These are phyloP conservation scores for Eupleurogrammus muticus DNA, from an alignment of 2,797 vertebrate genomes.

Conservation along the genomic window DNA sequence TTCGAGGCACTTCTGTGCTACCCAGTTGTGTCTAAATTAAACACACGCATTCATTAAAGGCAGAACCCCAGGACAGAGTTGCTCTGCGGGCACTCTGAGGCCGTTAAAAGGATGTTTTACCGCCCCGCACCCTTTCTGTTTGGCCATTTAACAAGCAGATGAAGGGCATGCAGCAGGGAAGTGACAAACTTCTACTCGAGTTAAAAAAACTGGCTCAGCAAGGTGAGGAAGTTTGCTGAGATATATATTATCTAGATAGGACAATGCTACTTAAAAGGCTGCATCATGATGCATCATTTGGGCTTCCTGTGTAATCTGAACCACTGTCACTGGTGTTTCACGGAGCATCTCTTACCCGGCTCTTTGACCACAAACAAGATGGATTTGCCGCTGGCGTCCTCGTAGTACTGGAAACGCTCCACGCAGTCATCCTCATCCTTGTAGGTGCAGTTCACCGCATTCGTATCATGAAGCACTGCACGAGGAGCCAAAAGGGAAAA, in stretches of 20 bases:
- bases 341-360: conserved; percentile 84
- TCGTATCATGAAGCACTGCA: conserved; percentile 86
- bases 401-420: conserved; percentile 94
- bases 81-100: conserved; percentile 74
- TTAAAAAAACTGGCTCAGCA: conserved; percentile 6
- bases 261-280: background rate
- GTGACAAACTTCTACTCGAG: conserved; percentile 38
- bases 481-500: conserved; percentile 3
- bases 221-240: background rate
- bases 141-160: conserved; percentile 69
- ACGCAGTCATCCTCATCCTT: conserved; percentile 96
- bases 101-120: conserved; percentile 75
- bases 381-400: conserved; percentile 88
- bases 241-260: background rate
- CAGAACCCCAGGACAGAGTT: conserved; percentile 66
- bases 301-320: background rate
- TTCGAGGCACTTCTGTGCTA: conserved; percentile 61
- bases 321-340: background rate
- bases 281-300: background rate
- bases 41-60: conserved; percentile 83
- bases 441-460: conserved; percentile 96
- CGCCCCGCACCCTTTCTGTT: conserved; percentile 50
- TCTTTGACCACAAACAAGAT: conserved; percentile 88
- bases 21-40: conserved; percentile 80
- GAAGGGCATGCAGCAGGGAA: conserved; percentile 46